Evolutionary conservation across 2,113 vertebrate genomes (phyloP).

Genomic region (Monopterus albus): DNA sequence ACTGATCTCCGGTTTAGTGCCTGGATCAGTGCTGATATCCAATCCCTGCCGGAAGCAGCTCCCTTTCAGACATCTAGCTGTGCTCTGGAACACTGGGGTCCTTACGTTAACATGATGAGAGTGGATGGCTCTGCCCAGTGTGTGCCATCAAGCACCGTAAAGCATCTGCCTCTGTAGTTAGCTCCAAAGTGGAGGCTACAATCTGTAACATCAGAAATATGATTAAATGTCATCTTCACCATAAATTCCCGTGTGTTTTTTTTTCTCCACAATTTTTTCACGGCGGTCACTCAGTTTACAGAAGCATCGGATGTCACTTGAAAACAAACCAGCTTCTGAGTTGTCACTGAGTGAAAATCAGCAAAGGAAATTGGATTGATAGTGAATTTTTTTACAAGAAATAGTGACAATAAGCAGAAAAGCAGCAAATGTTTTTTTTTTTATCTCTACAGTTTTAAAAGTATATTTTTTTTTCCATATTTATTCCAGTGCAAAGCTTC

Average conservation of each 20-base stretch:
- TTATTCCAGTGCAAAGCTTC: neutral
- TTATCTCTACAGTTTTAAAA: too few relatives aligned
- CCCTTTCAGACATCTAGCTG: slow-evolving; percentile 44
- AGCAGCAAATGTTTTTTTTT: too few relatives aligned
- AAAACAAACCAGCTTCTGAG: slow-evolving; percentile 8
- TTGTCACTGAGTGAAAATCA: slow-evolving; percentile 22
- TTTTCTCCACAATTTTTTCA: slow-evolving; percentile 1
- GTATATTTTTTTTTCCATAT: slow-evolving; percentile 24
- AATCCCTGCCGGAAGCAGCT: slow-evolving; percentile 36
- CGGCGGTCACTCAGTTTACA: slow-evolving; percentile 22
- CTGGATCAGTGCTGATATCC: slow-evolving; percentile 62
- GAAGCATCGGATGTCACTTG: slow-evolving; percentile 23
- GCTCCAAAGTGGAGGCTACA: neutral
- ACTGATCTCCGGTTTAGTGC: slow-evolving; percentile 62
- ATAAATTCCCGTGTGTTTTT: neutral
- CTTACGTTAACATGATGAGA: neutral
- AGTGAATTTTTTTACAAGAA: neutral
- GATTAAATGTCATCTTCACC: neutral
- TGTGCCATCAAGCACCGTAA: neutral
- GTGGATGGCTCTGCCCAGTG: slow-evolving; percentile 5
- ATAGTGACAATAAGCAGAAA: slow-evolving; percentile 22
- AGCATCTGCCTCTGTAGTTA: neutral
- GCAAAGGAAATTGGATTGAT: slow-evolving; percentile 11
- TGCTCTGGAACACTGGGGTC: slow-evolving; percentile 14
- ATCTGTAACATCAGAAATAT: too few relatives aligned